Evolutionary conservation across 2,113 vertebrate species (phyloP).

Genomic region (Centropristis striata): DNA sequence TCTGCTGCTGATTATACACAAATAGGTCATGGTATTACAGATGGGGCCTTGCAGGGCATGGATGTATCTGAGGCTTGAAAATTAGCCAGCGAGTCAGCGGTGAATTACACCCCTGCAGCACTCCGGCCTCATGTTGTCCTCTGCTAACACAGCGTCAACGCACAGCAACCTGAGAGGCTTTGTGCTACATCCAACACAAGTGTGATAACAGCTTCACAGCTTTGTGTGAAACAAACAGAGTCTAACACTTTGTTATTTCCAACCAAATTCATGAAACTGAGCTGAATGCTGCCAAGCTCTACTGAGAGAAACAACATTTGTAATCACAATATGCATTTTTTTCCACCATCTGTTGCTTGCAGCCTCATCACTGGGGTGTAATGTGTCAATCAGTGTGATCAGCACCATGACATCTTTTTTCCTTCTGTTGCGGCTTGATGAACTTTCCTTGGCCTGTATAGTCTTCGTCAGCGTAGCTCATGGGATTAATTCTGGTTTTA

Average conservation of each 20-base stretch:
- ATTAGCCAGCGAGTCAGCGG: conserved; percentile 54
- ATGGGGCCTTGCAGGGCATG: conserved; percentile 40
- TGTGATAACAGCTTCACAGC: conserved; percentile 46
- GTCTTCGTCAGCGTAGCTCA: not conserved
- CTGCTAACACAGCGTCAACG: conserved; percentile 1
- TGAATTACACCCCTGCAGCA: conserved; percentile 38
- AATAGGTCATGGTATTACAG: conserved; percentile 58
- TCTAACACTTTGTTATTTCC: not conserved
- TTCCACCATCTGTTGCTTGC: not conserved
- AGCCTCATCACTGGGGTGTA: not conserved
- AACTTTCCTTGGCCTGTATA: conserved; percentile 26
- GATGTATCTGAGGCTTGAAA: conserved; percentile 41
- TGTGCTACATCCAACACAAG: not conserved
- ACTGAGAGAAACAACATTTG: not conserved
- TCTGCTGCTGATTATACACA: conserved; percentile 49
- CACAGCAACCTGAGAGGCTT: conserved; percentile 9
- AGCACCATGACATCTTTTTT: conserved; percentile 1
- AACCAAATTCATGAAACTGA: not conserved
- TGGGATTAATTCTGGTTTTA: conserved; percentile 34
- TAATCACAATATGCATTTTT: not conserved
- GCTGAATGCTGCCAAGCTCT: not conserved
- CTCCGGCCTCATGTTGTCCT: conserved; percentile 30
- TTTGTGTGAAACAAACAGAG: conserved; percentile 10
- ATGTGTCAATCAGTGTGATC: conserved; percentile 8
- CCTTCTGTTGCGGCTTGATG: conserved; percentile 1